Percentiles rank a stretch among this genome's conserved stretches.
These are phyloP conservation scores for Brachypteracias leptosomus DNA, from an alignment of 2,113 vertebrate species.

Conservation along the genomic window DNA sequence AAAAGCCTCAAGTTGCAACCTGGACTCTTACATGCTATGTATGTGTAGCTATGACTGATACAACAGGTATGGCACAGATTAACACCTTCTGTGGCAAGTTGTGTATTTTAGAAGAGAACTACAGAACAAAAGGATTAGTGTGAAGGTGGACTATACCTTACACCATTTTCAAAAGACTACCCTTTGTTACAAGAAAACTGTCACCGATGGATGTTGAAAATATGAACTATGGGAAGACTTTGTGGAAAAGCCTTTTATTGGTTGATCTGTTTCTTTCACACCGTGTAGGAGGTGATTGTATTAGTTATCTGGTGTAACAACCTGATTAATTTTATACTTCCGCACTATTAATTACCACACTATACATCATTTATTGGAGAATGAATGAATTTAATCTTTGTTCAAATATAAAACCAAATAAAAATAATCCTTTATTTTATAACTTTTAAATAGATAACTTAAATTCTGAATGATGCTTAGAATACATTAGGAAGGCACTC, in stretches of 20 bases:
- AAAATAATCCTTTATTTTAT: constrained; percentile 41
- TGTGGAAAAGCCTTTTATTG: neutral
- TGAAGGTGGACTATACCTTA: neutral
- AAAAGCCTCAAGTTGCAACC: neutral
- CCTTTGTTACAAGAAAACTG: neutral
- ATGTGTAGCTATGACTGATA: neutral
- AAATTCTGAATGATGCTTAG: constrained; percentile 27
- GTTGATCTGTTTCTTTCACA: neutral
- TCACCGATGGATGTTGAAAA: neutral
- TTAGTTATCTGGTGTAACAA: constrained; percentile 32
- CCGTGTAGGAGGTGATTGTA: constrained; percentile 19
- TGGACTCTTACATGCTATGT: neutral
- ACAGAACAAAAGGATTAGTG: neutral
- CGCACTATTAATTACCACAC: constrained; percentile 36
- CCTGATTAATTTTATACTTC: constrained; percentile 52
- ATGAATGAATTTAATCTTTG: constrained; percentile 39
- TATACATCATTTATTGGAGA: constrained; percentile 1
- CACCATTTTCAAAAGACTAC: neutral
- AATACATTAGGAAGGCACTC: neutral
- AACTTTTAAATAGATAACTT: constrained; percentile 55
- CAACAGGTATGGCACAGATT: rapidly evolving
- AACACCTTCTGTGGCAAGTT: neutral
- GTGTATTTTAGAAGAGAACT: neutral
- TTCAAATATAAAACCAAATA: constrained; percentile 48
- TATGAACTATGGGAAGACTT: neutral